Percentiles rank a stretch among this genome's conserved stretches.
Evolutionary conservation across 2,888 invertebrate species (phyloP).

Genomic region (Rhingia rostrata): DNA sequence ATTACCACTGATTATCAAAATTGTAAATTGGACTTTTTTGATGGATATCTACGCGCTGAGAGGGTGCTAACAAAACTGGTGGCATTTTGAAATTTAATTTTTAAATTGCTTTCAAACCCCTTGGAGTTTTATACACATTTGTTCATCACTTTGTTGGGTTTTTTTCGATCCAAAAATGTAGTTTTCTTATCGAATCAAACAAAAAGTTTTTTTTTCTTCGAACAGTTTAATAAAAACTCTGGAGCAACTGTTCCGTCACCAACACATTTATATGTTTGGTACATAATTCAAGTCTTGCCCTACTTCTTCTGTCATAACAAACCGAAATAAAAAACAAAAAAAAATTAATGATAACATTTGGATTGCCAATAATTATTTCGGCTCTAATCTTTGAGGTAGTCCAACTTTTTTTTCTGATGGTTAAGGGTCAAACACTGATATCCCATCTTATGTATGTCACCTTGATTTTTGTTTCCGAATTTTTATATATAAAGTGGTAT

Average conservation of each 20-base stretch:
- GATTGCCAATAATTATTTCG: background rate
- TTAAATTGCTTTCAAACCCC: too few relatives aligned
- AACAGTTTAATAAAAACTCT: too few relatives aligned
- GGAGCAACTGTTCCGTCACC: too few relatives aligned
- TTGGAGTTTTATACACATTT: too few relatives aligned
- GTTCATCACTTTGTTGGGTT: too few relatives aligned
- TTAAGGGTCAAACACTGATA: conserved; percentile 23
- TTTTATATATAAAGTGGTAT: conserved; percentile 18
- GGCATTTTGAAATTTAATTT: too few relatives aligned
- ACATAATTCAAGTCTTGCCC: background rate
- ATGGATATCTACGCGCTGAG: too few relatives aligned
- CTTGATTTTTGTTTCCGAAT: background rate
- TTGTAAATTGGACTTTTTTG: background rate
- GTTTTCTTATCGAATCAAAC: too few relatives aligned
- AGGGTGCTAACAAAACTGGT: too few relatives aligned
- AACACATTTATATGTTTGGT: too few relatives aligned
- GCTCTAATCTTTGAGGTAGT: conserved; percentile 22
- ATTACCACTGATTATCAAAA: background rate
- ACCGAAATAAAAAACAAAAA: background rate
- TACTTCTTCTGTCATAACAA: background rate
- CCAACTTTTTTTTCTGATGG: background rate
- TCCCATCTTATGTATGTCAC: conserved; percentile 13
- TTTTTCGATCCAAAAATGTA: too few relatives aligned
- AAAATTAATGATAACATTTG: conserved; percentile 13
- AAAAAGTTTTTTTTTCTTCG: too few relatives aligned